A percentile compares a stretch with the other conserved stretches of the same genome.
phyloP scores from a whole-genome alignment of 2,888 invertebrate species.

The Mimas tiliae region DNA sequence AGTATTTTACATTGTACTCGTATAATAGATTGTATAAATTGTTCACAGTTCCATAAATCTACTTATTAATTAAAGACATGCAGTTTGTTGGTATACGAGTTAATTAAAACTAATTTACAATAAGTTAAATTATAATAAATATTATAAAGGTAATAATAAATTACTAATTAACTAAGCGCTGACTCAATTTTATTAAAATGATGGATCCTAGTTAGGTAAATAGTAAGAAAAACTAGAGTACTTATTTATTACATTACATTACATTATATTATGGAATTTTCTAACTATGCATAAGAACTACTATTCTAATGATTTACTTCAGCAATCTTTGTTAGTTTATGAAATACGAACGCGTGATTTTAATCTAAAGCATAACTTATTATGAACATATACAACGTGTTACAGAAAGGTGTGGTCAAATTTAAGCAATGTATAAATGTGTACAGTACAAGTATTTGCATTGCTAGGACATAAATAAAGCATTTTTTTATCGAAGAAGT shows the following conservation, averaged over 20 bases:
- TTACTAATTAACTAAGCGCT: constrained; percentile 24
- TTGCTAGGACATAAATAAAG: too few species aligned
- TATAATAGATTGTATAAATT: too few species aligned
- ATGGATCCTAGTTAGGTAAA: background rate
- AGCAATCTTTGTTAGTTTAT: too few species aligned
- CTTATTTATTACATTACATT: background rate
- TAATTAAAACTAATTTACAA: constrained; percentile 28
- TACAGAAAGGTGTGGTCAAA: too few species aligned
- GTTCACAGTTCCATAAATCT: background rate
- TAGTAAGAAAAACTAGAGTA: constrained; percentile 7
- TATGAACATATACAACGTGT: too few species aligned
- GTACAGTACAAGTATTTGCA: too few species aligned
- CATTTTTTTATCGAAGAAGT: too few species aligned
- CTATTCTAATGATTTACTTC: too few species aligned
- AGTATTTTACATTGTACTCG: too few species aligned
- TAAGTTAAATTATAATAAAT: constrained; percentile 34
- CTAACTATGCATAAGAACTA: background rate
- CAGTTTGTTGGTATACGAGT: constrained; percentile 7
- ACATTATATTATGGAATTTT: background rate
- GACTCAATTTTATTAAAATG: constrained; percentile 18
- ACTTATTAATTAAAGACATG: background rate
- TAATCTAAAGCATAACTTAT: too few species aligned
- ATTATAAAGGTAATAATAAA: constrained; percentile 23
- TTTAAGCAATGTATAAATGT: too few species aligned
- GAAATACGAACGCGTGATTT: too few species aligned